Evolutionary conservation across 2,888 invertebrate species (phyloP), one percentile per base, ranked within the genome.

Genomic region (Cerceris rybyensis): DNA sequence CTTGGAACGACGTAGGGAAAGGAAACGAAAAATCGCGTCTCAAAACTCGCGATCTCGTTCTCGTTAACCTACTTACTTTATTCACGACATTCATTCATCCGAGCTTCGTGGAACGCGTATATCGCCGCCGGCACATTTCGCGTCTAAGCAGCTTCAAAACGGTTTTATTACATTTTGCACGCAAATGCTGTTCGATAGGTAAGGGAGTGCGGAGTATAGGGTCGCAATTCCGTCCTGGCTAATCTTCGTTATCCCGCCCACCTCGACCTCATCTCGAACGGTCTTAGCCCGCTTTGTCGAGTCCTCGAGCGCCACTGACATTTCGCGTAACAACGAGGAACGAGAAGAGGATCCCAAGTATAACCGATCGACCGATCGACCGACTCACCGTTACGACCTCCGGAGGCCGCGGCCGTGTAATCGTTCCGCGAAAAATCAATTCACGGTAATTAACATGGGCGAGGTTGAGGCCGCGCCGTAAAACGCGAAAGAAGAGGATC

Each of bases 11-110:
- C 43, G 16, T 14, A 41, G 2, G 14, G 42, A 43, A 13, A 13
- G 16, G 14, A 54, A 60, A 78, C 11, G 41, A 54, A 41, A 41
- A 60, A 65, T 69, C 63, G 60, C 67, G 65, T 72, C 81, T 73
- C 41, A 65, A 41, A 49, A 60, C 46, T 61, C 69, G 52, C 80
- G 75, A 70, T 73, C 64, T 71, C 71, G 67, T 70, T 79, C 79
- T 72, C 82, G 79, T 85, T 83, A 75, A 78, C 80, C 80, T 80
- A 80, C 80, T 80, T 80, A 68, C 75, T 75, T 80, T 78, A 75
- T 80, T 80, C 72, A 66, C 70, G 14, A 61, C 69, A 71, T 68
- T 74, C 77, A 74, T 76, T 81, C 70, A 71, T 68, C 64, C 70
- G 64, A 1, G 28, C 52, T 71, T 61, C 46, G 67, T 65, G 75